A percentile compares a stretch with the other conserved stretches of the same genome.
These are phyloP conservation scores for Nasonia longicornis DNA, from an alignment of 1,140 invertebrate species.

Conservation along the genomic window DNA sequence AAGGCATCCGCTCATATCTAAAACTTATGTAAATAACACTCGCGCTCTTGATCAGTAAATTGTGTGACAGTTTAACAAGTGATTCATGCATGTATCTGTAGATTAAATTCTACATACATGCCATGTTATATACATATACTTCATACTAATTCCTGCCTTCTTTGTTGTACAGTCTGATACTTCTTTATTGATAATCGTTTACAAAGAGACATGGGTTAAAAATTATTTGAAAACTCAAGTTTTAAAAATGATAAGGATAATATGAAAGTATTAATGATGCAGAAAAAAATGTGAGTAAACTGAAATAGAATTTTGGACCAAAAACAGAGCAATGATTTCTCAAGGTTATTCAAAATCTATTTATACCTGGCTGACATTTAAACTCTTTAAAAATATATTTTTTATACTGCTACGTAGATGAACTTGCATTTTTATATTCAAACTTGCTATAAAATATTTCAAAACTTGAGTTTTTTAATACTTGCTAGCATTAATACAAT, in stretches of 20 bases:
- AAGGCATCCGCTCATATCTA: slow-evolving; percentile 23
- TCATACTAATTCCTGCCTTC: slow-evolving; percentile 22
- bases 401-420: neutral
- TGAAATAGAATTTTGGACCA: neutral
- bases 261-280: neutral
- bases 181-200: neutral
- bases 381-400: neutral
- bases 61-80: slow-evolving; percentile 41
- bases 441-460: neutral
- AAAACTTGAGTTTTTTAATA: neutral
- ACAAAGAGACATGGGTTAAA: neutral
- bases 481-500: neutral
- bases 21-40: slow-evolving; percentile 31
- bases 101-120: slow-evolving; percentile 33
- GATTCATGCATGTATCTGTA: slow-evolving; percentile 25
- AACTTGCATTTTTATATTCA: neutral
- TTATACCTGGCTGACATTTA: slow-evolving; percentile 5
- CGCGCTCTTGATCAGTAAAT: slow-evolving; percentile 17
- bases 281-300: neutral
- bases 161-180: slow-evolving; percentile 21
- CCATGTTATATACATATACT: slow-evolving; percentile 6
- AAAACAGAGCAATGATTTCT: neutral
- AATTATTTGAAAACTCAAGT: neutral
- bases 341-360: slow-evolving; percentile 12
- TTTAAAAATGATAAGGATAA: slow-evolving; percentile 7